These are phyloP conservation scores for Pangasius larnaudii DNA, from an alignment of 2,797 vertebrate species.

Conservation along the genomic window DNA sequence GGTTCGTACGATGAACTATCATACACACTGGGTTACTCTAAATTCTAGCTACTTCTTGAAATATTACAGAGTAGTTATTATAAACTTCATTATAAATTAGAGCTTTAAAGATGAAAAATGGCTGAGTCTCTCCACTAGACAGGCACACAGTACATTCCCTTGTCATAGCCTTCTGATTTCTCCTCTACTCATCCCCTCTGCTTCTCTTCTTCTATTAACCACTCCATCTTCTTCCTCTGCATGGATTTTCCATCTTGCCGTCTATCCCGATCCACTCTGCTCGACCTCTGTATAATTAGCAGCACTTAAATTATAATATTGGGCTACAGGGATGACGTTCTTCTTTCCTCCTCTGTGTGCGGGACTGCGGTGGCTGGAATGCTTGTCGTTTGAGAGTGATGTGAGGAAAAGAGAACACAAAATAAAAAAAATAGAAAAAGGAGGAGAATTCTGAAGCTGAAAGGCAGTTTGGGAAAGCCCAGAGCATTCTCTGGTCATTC, in stretches of 20 bases:
- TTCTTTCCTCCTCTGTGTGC: slow-evolving; percentile 57
- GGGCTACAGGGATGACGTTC: slow-evolving; percentile 64
- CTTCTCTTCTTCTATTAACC: slow-evolving; percentile 56
- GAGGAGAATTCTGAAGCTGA: slow-evolving; percentile 20
- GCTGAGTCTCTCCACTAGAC: background rate
- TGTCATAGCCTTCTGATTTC: background rate
- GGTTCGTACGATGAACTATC: background rate
- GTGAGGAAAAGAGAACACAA: slow-evolving; percentile 14
- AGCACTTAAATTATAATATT: slow-evolving; percentile 75
- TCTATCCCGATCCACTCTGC: slow-evolving; percentile 42
- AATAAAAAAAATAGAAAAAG: background rate
- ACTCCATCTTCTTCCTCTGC: slow-evolving; percentile 51
- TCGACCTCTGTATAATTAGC: slow-evolving; percentile 74
- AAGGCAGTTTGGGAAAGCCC: slow-evolving; percentile 10
- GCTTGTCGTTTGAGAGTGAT: slow-evolving; percentile 27
- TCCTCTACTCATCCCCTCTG: slow-evolving; percentile 46
- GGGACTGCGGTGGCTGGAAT: slow-evolving; percentile 44
- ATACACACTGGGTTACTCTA: background rate
- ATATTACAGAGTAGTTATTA: background rate
- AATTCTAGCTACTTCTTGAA: background rate
- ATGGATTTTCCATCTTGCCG: slow-evolving; percentile 35
- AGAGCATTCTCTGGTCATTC: slow-evolving; percentile 15
- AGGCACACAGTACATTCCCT: background rate
- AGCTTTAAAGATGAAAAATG: background rate
- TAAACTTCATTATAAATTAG: background rate